Evolutionary conservation across 2,113 vertebrate genomes (phyloP).

Genomic region (Verasper variegatus): DNA sequence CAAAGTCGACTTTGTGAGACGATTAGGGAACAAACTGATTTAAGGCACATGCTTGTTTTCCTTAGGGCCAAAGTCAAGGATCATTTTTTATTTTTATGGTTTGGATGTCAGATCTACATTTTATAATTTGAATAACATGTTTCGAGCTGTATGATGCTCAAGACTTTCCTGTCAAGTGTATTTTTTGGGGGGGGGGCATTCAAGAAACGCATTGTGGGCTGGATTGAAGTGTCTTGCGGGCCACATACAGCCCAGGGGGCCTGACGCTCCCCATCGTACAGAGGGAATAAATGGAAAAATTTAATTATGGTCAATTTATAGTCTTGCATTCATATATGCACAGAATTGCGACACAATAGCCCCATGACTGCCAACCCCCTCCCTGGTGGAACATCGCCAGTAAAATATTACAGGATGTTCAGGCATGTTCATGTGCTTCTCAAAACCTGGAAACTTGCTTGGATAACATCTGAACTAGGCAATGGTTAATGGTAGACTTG

Average conservation of each 20-base stretch:
- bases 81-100: not conserved
- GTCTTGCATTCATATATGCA: too few species aligned
- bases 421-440: not conserved
- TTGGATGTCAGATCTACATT: too few species aligned
- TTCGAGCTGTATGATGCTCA: too few species aligned
- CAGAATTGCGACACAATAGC: not conserved
- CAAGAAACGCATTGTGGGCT: too few species aligned
- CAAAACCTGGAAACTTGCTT: not conserved
- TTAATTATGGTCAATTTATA: too few species aligned
- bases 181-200: too few species aligned
- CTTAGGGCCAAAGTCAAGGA: not conserved
- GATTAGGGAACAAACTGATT: constrained; percentile 11
- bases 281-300: too few species aligned
- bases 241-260: too few species aligned
- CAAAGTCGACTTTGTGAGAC: not conserved
- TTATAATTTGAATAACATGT: too few species aligned
- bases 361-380: not conserved
- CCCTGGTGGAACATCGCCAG: not conserved
- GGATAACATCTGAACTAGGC: not conserved
- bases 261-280: too few species aligned
- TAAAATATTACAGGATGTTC: not conserved
- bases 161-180: too few species aligned
- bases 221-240: too few species aligned
- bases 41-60: not conserved
- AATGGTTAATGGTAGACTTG: constrained; percentile 18